These are phyloP conservation scores for Calidris pugnax DNA, from an alignment of 2,113 vertebrate species.

Conservation along the genomic window DNA sequence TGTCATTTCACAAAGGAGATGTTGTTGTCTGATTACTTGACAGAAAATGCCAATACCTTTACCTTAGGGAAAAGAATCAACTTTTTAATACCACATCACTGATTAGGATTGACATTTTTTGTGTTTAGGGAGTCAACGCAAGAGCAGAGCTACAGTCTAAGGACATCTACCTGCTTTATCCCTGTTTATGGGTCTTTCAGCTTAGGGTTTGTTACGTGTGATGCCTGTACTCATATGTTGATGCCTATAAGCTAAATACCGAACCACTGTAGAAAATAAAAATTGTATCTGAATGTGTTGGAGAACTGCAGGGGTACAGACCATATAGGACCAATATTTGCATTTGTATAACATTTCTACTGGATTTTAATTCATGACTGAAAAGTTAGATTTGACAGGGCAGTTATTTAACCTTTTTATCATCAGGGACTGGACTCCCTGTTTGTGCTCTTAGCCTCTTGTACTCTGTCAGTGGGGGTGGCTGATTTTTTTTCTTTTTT, in stretches of 20 bases:
- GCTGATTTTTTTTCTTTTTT: neutral
- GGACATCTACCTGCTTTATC: neutral
- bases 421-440: neutral
- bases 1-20: neutral
- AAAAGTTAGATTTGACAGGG: neutral
- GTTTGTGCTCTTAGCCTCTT: neutral
- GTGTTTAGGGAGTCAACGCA: neutral
- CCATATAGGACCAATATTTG: neutral
- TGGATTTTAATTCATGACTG: neutral
- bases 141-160: neutral
- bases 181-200: neutral
- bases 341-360: neutral
- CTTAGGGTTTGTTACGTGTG: neutral
- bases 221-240: neutral
- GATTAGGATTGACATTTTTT: neutral
- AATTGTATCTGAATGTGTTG: accelerated
- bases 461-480: neutral
- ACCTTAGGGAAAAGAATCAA: neutral
- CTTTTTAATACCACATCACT: neutral
- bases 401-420: neutral
- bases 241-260: neutral
- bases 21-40: neutral
- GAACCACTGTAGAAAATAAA: neutral
- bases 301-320: neutral
- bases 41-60: neutral